Evolutionary conservation across 1,140 invertebrate species (phyloP).

Genomic region (Drosophila subpulchrella): DNA sequence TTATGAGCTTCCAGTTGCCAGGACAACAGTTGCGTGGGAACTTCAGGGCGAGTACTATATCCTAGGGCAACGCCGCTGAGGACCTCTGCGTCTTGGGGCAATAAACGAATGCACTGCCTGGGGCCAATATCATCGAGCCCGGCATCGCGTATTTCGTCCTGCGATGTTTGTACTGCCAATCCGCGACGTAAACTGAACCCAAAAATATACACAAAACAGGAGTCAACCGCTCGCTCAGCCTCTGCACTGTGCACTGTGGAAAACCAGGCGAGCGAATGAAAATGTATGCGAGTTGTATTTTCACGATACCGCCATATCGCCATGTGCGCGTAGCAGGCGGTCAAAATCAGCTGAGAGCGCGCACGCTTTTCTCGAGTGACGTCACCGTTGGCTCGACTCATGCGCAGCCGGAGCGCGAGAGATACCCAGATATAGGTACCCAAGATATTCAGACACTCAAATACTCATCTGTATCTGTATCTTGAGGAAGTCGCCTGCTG

Average conservation of each 20-base stretch:
- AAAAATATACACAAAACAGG: constrained; percentile 5
- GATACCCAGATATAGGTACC: constrained; percentile 7
- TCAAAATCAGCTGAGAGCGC: constrained; percentile 68
- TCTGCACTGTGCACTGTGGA: constrained; percentile 44
- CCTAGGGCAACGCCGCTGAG: constrained; percentile 26
- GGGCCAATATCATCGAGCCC: constrained; percentile 35
- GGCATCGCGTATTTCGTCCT: constrained; percentile 46
- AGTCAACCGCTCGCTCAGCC: constrained; percentile 24
- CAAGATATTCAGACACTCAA: constrained; percentile 1
- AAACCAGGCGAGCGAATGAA: constrained; percentile 69
- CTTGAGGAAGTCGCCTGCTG: constrained; percentile 42
- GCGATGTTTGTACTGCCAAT: constrained; percentile 58
- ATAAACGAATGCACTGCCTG: constrained; percentile 37
- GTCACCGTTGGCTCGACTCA: constrained; percentile 61
- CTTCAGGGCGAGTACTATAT: constrained; percentile 2
- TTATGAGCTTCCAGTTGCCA: constrained; percentile 35
- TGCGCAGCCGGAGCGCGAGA: constrained; percentile 48
- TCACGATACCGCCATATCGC: constrained; percentile 46
- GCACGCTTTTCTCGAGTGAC: constrained; percentile 62
- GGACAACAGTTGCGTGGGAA: constrained; percentile 43
- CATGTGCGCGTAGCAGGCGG: constrained; percentile 55
- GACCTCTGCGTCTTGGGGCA: constrained; percentile 21
- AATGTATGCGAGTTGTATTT: constrained; percentile 50
- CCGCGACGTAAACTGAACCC: constrained; percentile 57
- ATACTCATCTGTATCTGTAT: constrained; percentile 19